Base-by-base conservation (phyloP, 2,113 vertebrate species). In the Trichomycterus rosablanca region DNA sequence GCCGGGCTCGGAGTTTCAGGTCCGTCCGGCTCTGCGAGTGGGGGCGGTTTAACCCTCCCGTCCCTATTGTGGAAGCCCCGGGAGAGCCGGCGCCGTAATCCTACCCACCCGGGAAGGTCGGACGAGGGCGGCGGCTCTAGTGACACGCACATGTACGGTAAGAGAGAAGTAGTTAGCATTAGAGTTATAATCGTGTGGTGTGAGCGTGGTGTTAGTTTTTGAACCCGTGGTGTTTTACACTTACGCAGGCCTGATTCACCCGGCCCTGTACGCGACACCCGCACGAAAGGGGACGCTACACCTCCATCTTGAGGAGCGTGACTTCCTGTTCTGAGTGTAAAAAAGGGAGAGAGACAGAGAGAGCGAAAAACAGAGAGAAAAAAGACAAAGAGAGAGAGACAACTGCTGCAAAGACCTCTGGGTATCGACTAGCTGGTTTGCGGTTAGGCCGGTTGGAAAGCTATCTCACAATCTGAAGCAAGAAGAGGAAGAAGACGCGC, bases 401-500 rank as follows among this genome's bases (percentile, higher is more conserved):
- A 66, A 60, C 72, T 63, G 73, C 48, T 83, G 85, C 82, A 86
- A 80, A 81, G 76, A 63, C 72, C 58, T 80, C 77, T 79, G 78
- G 75, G 83, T 81, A 80, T 79, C 76, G 20, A 64, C 35, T 59
- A 77, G 66, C 74, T 72, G 80, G 75, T 83, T 84, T 87, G 86
- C 78, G 86, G 86, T 87, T 67, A 66, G 66, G 58, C 67, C 42
- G 55, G 69, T 77, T 67, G 54, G 56, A 76, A 78, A 68, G 73
- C 72, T 65, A 80, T 76, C 76, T 81, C 59, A 55, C 65, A 66
- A 75, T 73, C 66, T 79, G 9, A 82, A 74, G 73, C 79, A 76
- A 78, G 80, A 80, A 76, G 79, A 81, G 83, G 83, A 85, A 79
- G 79, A 76, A 81, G 77, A 76, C 72, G 76, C 76, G 74, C 75